These are phyloP conservation scores for Stratiomys singularior DNA, from an alignment of 2,888 invertebrate species.

Conservation along the genomic window DNA sequence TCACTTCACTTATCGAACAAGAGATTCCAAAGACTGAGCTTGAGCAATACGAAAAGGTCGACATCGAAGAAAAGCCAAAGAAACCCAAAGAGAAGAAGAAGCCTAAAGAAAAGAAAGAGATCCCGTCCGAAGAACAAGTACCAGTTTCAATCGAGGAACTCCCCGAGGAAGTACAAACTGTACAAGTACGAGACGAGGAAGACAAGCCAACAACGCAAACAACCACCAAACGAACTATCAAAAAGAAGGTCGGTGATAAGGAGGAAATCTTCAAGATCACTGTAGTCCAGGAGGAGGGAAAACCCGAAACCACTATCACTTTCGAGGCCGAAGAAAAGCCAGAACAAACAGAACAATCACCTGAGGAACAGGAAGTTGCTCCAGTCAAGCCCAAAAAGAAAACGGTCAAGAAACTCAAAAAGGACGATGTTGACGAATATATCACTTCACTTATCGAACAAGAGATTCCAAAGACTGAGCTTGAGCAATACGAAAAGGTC, in stretches of 20 bases:
- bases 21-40: conserved; percentile 65
- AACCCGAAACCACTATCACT: conserved; percentile 56
- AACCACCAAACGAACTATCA: conserved; percentile 43
- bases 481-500: conserved; percentile 59
- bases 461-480: conserved; percentile 61
- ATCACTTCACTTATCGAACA: conserved; percentile 59
- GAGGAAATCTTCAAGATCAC: conserved; percentile 60
- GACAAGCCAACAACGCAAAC: conserved; percentile 53
- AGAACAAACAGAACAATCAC: not conserved
- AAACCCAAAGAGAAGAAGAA: conserved; percentile 48
- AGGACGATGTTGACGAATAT: conserved; percentile 60
- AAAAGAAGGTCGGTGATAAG: conserved; percentile 57
- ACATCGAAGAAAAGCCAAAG: conserved; percentile 49
- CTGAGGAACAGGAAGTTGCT: not conserved
- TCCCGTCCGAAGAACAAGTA: conserved; percentile 59
- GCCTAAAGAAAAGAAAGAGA: conserved; percentile 52
- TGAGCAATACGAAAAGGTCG: conserved; percentile 63
- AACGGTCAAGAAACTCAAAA: conserved; percentile 59
- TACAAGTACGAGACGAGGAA: conserved; percentile 22
- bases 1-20: conserved; percentile 63
- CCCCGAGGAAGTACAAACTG: conserved; percentile 56
- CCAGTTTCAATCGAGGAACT: conserved; percentile 55
- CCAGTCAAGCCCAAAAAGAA: conserved; percentile 56
- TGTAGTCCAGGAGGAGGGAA: conserved; percentile 58
- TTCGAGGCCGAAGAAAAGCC: conserved; percentile 56